Conservation (phyloP, 2,113 vertebrate genomes). For the Notechis scutatus region DNA sequence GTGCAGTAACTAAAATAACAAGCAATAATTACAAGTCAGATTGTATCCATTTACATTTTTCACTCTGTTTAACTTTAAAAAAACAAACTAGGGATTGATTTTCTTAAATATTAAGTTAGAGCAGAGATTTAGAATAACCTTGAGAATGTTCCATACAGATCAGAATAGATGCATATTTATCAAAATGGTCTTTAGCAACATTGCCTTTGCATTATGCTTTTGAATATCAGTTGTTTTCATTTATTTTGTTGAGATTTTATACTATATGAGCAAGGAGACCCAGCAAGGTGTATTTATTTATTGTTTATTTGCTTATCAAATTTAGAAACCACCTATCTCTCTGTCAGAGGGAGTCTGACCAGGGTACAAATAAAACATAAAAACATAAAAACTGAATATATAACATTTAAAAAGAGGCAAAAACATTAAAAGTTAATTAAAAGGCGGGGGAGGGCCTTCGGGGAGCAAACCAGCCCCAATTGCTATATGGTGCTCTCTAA, state of each 20-base stretch:
- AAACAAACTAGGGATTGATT: neutral
- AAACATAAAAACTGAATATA: too few relatives aligned
- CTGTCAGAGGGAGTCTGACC: too few relatives aligned
- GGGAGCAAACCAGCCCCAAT: too few relatives aligned
- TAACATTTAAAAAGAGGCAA: too few relatives aligned
- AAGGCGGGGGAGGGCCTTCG: too few relatives aligned
- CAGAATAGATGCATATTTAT: neutral
- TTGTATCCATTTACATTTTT: neutral
- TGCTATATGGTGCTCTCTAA: too few relatives aligned
- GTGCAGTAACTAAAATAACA: neutral
- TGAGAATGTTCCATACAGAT: neutral
- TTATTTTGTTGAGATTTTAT: neutral
- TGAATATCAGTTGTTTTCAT: neutral
- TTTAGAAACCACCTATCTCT: too few relatives aligned
- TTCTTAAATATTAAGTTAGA: neutral
- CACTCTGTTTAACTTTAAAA: neutral
- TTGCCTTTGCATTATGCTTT: neutral
- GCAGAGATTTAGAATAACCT: neutral
- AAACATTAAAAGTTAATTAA: neutral
- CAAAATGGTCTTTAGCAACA: neutral
- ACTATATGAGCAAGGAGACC: neutral
- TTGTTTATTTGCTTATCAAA: neutral
- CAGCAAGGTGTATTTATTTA: neutral
- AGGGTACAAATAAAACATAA: too few relatives aligned
- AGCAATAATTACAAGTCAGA: neutral